phyloP scores from a whole-genome alignment of 1,140 invertebrate species.

The Leucophenga varia region DNA sequence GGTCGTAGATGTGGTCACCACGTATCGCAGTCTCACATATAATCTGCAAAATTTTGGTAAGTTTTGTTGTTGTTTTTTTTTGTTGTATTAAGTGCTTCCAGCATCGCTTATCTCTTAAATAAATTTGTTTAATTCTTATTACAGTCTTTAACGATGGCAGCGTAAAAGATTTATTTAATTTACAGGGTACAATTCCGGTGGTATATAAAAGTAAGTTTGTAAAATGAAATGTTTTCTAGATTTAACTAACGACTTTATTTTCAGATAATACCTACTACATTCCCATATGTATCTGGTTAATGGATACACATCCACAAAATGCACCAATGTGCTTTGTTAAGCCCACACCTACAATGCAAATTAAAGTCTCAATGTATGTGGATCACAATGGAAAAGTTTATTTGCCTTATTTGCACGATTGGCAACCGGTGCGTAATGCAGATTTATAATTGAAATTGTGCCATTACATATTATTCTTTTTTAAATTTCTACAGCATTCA shows the following conservation, averaged over 20 bases:
- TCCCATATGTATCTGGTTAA: constrained; percentile 93
- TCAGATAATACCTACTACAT: constrained; percentile 89
- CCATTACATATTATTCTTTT: background rate
- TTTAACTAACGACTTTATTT: constrained; percentile 21
- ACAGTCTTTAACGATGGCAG: constrained; percentile 90
- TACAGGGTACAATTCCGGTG: constrained; percentile 92
- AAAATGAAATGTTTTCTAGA: background rate
- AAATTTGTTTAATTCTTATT: constrained; percentile 4
- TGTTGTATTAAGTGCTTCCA: background rate
- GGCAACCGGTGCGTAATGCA: constrained; percentile 74
- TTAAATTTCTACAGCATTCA: constrained; percentile 61
- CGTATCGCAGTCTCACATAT: constrained; percentile 43
- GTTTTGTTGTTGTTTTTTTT: constrained; percentile 13
- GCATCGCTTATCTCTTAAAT: background rate
- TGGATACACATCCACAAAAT: constrained; percentile 96
- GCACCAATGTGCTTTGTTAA: constrained; percentile 97
- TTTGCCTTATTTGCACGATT: constrained; percentile 95
- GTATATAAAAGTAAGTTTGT: constrained; percentile 73
- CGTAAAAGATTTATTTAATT: constrained; percentile 76
- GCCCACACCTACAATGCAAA: constrained; percentile 93
- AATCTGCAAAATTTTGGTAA: constrained; percentile 43
- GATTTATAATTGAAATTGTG: background rate
- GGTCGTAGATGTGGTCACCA: constrained; percentile 42
- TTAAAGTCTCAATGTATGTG: constrained; percentile 92
- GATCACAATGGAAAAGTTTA: constrained; percentile 96